These are phyloP conservation scores for Apis laboriosa DNA, from an alignment of 1,140 invertebrate genomes.

Conservation along the genomic window DNA sequence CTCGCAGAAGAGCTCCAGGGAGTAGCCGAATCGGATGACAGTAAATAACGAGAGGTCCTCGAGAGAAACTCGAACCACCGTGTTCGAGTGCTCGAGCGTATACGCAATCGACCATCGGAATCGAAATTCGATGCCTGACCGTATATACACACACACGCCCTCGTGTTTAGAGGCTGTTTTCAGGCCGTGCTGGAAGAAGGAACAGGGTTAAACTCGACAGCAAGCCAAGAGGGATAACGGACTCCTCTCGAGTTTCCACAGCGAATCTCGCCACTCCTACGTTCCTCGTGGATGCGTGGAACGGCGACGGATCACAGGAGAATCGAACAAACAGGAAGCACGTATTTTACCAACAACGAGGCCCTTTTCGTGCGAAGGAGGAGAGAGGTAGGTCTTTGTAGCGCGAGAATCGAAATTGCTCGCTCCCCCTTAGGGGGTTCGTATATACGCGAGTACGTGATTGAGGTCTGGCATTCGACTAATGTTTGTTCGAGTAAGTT, in stretches of 20 bases:
- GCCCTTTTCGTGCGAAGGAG: neutral
- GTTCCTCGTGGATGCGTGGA: neutral
- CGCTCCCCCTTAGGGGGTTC: neutral
- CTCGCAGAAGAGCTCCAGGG: slow-evolving; percentile 21
- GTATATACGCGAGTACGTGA: neutral
- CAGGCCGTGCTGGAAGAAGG: slow-evolving; percentile 47
- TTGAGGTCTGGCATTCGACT: neutral
- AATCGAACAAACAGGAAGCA: neutral
- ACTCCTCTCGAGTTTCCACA: slow-evolving; percentile 32
- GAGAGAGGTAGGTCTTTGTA: neutral
- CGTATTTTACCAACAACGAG: neutral
- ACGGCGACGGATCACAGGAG: neutral
- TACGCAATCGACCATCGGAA: slow-evolving; percentile 66
- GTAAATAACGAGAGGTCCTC: slow-evolving; percentile 74
- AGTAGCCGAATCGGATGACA: slow-evolving; percentile 68
- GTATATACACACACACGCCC: slow-evolving; percentile 48
- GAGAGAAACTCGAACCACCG: slow-evolving; percentile 67
- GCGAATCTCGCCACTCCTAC: neutral
- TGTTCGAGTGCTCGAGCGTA: slow-evolving; percentile 53
- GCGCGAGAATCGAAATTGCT: neutral
- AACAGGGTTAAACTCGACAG: slow-evolving; percentile 48
- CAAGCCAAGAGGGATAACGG: slow-evolving; percentile 45
- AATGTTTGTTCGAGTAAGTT: neutral
- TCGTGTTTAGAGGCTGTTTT: slow-evolving; percentile 60
- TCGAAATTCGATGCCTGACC: slow-evolving; percentile 71